Conservation (phyloP, 2,113 vertebrate species). For the Oreocharis arfaki region DNA sequence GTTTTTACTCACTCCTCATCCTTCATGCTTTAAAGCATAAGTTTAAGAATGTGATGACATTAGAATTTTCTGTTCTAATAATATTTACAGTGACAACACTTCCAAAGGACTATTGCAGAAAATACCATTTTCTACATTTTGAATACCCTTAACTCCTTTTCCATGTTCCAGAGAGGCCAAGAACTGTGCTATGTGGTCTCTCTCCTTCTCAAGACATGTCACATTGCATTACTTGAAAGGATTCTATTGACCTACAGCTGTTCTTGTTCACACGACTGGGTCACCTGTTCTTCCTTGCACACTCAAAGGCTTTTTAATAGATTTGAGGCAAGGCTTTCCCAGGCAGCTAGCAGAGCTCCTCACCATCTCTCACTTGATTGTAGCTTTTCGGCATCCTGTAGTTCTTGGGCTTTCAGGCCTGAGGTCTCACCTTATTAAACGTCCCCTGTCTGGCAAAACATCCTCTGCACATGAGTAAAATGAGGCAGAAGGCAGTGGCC, state of each 20-base stretch:
- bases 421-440: fast-evolving
- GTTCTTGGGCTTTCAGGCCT: not conserved
- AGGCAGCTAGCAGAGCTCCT: not conserved
- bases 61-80: not conserved
- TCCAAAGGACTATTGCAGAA: not conserved
- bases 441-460: not conserved
- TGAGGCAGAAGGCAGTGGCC: not conserved
- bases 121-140: not conserved
- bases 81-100: not conserved
- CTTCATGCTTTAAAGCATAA: not conserved
- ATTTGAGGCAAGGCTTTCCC: not conserved
- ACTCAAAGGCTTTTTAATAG: not conserved
- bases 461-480: not conserved
- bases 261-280: not conserved
- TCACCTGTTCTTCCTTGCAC: not conserved
- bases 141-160: not conserved
- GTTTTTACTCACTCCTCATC: not conserved
- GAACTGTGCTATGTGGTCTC: not conserved
- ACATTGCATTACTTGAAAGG: not conserved
- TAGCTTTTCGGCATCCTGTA: not conserved
- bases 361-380: not conserved
- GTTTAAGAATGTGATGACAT: not conserved
- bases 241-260: not conserved
- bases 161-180: not conserved
- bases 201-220: not conserved